These are phyloP conservation scores for Panulirus ornatus DNA, from an alignment of 1,140 invertebrate species.

Conservation along the genomic window DNA sequence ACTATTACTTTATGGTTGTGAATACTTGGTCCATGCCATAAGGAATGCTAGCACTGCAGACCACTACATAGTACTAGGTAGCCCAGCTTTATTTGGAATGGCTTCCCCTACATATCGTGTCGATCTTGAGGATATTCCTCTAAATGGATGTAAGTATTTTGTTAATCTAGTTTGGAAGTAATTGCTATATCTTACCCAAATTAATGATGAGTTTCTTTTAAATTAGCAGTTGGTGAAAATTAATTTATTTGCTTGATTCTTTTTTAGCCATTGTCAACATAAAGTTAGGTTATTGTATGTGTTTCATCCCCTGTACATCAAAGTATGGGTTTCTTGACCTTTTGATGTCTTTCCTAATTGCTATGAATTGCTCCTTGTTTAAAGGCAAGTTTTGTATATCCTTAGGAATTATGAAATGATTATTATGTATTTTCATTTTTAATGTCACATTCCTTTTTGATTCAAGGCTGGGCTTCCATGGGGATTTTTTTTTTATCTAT, in stretches of 20 bases:
- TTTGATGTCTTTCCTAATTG: too few relatives aligned
- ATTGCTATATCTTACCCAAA: background rate
- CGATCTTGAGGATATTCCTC: slow-evolving; percentile 18
- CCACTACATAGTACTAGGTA: too few relatives aligned
- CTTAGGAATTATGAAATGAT: background rate
- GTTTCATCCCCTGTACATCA: too few relatives aligned
- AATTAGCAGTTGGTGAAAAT: background rate
- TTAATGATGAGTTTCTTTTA: too few relatives aligned
- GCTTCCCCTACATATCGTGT: slow-evolving; percentile 5
- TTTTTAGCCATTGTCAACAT: background rate
- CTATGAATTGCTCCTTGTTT: background rate
- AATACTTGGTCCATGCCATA: too few relatives aligned
- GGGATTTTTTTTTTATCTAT: background rate
- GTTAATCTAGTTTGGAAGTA: background rate
- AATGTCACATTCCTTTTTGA: background rate
- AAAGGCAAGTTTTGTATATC: background rate
- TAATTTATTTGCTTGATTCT: background rate
- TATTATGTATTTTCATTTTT: background rate
- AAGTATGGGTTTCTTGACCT: too few relatives aligned
- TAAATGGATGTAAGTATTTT: slow-evolving; percentile 14
- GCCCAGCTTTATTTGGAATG: background rate
- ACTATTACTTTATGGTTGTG: too few relatives aligned
- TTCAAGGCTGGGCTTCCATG: background rate
- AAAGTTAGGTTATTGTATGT: background rate
- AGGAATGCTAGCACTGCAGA: too few relatives aligned